Percentiles rank a stretch among this genome's conserved stretches.
Conservation (phyloP, 1,140 invertebrate genomes). For the Rhagoletis zephyria region DNA sequence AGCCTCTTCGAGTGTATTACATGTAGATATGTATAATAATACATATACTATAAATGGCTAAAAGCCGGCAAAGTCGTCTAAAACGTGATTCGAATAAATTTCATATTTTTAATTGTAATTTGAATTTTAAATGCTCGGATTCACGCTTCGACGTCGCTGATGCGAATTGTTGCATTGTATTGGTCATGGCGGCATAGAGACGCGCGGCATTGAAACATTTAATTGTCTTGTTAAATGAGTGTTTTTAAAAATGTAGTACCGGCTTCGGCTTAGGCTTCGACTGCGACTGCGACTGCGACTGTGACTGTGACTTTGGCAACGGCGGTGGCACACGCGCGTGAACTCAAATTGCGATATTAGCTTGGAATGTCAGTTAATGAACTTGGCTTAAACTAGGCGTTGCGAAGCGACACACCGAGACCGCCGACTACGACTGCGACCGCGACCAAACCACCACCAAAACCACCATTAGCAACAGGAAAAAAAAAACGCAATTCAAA, state of each 20-base stretch:
- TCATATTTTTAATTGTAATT: constrained; percentile 34
- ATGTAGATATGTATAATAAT: no score
- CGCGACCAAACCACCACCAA: not conserved
- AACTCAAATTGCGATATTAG: not conserved
- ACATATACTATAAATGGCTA: no score
- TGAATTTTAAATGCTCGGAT: constrained; percentile 37
- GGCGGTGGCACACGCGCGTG: not conserved
- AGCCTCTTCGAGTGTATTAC: no score
- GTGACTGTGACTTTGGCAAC: not conserved
- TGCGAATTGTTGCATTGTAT: not conserved
- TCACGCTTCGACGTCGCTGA: not conserved
- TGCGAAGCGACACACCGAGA: constrained; percentile 31
- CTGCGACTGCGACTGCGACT: not conserved
- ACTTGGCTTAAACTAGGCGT: constrained; percentile 44
- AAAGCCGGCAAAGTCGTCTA: not conserved
- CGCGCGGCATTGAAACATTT: constrained; percentile 31
- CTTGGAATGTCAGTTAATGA: constrained; percentile 50
- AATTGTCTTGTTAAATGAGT: constrained; percentile 38
- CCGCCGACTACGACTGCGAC: not conserved
- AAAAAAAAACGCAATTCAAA: not conserved
- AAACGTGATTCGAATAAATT: constrained; percentile 47
- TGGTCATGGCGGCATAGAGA: not conserved
- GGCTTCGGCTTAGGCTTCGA: no score
- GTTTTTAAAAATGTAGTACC: not conserved
- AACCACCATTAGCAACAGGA: not conserved